These are phyloP conservation scores for Diplosoma virens DNA, from an alignment of 23 tunicate genomes.

Conservation along the genomic window DNA sequence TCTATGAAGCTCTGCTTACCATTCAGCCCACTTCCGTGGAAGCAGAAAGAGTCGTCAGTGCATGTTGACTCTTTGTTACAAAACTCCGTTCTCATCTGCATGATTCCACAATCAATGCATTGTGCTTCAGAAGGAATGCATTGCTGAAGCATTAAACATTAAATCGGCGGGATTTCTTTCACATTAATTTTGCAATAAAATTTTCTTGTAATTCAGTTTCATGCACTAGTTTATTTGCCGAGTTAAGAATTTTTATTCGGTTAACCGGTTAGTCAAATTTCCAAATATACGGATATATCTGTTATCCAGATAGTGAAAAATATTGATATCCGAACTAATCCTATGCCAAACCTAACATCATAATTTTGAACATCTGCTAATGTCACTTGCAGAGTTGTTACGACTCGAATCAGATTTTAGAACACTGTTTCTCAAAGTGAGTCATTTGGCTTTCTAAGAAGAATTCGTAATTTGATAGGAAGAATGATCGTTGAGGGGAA, in stretches of 20 bases:
- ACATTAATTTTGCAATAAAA: neutral
- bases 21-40: constrained; percentile 57
- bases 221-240: too few species aligned
- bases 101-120: constrained; percentile 31
- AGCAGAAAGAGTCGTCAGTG: constrained; percentile 63
- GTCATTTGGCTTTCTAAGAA: too few species aligned
- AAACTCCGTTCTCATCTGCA: constrained; percentile 31
- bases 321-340: constrained; percentile 45
- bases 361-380: too few species aligned
- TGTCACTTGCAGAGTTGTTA: too few species aligned
- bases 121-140: constrained; percentile 44
- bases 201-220: too few species aligned
- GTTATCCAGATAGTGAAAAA: constrained; percentile 39
- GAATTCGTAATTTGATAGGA: too few species aligned
- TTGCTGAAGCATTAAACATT: constrained; percentile 45
- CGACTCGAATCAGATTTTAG: too few species aligned
- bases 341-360: too few species aligned
- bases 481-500: too few species aligned
- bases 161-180: neutral
- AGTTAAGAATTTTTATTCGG: constrained; percentile 14
- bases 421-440: too few species aligned
- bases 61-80: constrained; percentile 44
- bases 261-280: constrained; percentile 20
- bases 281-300: constrained; percentile 23
- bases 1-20: constrained; percentile 48